phyloP scores from a whole-genome alignment of 2,888 invertebrate species.

The Agrochola circellaris region DNA sequence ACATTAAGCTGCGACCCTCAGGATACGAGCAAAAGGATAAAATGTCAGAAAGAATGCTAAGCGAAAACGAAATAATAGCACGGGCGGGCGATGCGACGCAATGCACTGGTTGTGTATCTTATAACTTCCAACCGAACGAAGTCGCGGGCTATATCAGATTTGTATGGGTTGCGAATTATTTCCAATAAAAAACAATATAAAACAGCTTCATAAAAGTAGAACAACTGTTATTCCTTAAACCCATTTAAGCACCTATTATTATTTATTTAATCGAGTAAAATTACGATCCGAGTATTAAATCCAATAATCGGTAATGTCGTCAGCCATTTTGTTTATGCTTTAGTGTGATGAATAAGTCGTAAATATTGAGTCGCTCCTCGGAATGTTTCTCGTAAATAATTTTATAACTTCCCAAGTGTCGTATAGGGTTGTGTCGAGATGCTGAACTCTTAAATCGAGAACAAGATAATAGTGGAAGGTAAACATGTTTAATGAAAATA shows the following conservation, averaged over 20 bases:
- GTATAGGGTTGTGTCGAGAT: conserved; percentile 8
- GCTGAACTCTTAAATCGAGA: conserved; percentile 18
- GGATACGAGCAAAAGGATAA: background rate
- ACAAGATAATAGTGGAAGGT: conserved; percentile 7
- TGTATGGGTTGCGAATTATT: background rate
- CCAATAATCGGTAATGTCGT: conserved; percentile 36
- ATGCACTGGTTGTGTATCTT: too few species aligned
- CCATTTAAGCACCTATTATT: conserved; percentile 1
- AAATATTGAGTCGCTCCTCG: conserved; percentile 49
- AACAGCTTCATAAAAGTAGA: background rate
- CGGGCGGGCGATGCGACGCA: background rate
- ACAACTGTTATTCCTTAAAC: background rate
- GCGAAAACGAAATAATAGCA: background rate
- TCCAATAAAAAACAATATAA: background rate
- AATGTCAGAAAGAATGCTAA: background rate
- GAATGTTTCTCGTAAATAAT: conserved; percentile 54
- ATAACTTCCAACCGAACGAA: too few species aligned
- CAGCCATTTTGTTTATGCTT: conserved; percentile 57
- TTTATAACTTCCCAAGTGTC: conserved; percentile 56
- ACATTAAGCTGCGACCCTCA: background rate
- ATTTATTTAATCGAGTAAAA: conserved; percentile 26
- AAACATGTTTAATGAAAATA: background rate
- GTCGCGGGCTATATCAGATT: background rate
- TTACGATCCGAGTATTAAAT: conserved; percentile 43
- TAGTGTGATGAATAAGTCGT: conserved; percentile 58